Evolutionary conservation across 1,140 invertebrate species (phyloP).

Genomic region (Sinella curviseta): DNA sequence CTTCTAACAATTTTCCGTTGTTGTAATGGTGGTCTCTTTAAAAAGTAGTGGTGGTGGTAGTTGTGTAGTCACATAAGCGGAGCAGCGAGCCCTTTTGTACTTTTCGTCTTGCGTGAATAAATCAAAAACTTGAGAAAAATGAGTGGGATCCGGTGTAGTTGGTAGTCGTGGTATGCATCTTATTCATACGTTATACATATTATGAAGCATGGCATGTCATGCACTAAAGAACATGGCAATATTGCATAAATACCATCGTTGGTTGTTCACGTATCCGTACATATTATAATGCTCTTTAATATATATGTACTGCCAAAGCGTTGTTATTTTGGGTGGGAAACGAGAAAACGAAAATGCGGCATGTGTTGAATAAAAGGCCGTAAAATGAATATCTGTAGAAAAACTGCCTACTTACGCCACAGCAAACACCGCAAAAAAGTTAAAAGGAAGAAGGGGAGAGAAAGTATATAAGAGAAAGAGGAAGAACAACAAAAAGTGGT

Average conservation of each 20-base stretch:
- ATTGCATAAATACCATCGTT: neutral
- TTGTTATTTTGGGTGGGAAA: slow-evolving; percentile 16
- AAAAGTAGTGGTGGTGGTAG: neutral
- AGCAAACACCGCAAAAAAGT: slow-evolving; percentile 5
- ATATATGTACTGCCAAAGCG: neutral
- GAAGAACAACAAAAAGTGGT: neutral
- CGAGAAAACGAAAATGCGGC: neutral
- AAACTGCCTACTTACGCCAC: neutral
- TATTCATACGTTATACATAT: neutral
- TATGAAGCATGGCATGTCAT: neutral
- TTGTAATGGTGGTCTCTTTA: slow-evolving; percentile 13
- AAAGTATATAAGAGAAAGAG: neutral
- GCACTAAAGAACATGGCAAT: neutral
- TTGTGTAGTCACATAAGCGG: slow-evolving; percentile 10
- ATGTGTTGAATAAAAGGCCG: slow-evolving; percentile 26
- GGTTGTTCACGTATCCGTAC: neutral
- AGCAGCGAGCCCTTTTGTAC: slow-evolving; percentile 12
- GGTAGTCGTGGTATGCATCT: slow-evolving; percentile 1
- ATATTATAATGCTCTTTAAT: neutral
- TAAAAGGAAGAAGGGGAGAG: neutral
- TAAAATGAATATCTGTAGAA: slow-evolving; percentile 19
- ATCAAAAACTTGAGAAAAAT: slow-evolving; percentile 26
- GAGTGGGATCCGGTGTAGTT: slow-evolving; percentile 19
- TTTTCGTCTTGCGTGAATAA: slow-evolving; percentile 18
- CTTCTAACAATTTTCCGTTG: neutral